Evolutionary conservation across 2,888 invertebrate species (phyloP).

Genomic region (Ectemnius continuus): DNA sequence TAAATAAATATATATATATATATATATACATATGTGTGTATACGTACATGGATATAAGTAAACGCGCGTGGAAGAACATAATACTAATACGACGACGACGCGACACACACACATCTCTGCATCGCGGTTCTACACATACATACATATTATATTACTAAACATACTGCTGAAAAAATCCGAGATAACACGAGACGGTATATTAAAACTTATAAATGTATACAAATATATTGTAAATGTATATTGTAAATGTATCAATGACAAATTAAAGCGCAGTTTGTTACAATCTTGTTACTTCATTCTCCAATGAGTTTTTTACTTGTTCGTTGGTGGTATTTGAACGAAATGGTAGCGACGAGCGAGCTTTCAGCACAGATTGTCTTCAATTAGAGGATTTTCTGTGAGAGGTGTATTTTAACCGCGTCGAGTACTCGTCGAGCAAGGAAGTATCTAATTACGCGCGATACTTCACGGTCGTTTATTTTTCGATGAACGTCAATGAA

Average conservation of each 20-base stretch:
- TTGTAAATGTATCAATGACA: conserved; percentile 77
- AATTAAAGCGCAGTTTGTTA: conserved; percentile 77
- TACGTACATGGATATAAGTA: background rate
- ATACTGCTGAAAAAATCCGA: conserved; percentile 66
- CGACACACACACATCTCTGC: conserved; percentile 61
- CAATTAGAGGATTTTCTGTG: no score
- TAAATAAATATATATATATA: background rate
- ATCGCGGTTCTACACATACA: conserved; percentile 27
- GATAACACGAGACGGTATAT: conserved; percentile 66
- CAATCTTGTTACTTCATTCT: conserved; percentile 51
- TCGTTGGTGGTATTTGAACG: no score
- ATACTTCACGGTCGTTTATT: background rate
- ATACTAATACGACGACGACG: conserved; percentile 50
- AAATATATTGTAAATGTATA: conserved; percentile 73
- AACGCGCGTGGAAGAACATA: conserved; percentile 10
- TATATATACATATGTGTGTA: conserved; percentile 17
- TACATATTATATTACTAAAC: conserved; percentile 57
- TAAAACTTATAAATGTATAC: conserved; percentile 71
- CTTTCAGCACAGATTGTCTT: no score
- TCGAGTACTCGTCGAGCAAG: no score
- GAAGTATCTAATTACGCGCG: conserved; percentile 1
- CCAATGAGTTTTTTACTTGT: background rate
- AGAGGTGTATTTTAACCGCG: no score
- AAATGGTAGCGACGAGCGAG: no score
- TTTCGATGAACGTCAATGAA: background rate